These are phyloP conservation scores for Metaphire vulgaris DNA, from an alignment of 1,140 invertebrate species.

Conservation along the genomic window DNA sequence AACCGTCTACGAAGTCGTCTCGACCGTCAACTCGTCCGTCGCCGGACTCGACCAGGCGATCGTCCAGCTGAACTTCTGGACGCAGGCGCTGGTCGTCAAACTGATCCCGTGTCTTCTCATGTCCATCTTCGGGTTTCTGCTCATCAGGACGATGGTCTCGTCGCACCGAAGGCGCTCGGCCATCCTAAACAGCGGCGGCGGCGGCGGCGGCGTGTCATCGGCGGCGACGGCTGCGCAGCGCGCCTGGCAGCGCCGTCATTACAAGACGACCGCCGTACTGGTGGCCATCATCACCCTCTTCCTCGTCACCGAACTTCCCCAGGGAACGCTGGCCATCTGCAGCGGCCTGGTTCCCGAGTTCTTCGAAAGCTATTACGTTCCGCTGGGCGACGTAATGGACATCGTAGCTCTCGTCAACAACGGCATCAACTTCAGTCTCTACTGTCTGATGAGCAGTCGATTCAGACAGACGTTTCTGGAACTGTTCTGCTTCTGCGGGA, in stretches of 20 bases:
- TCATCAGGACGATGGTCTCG: constrained; percentile 43
- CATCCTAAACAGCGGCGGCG: constrained; percentile 8
- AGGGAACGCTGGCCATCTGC: constrained; percentile 53
- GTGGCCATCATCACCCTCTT: constrained; percentile 78
- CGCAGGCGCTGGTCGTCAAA: constrained; percentile 43
- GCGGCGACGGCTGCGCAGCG: constrained; percentile 39
- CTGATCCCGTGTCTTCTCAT: constrained; percentile 53
- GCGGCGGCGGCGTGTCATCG: constrained; percentile 24
- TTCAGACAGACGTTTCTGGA: constrained; percentile 11
- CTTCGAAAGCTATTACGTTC: constrained; percentile 42
- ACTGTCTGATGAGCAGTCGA: constrained; percentile 8
- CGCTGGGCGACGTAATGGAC: constrained; percentile 6
- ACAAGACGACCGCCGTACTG: constrained; percentile 82
- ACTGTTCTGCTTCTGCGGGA: constrained; percentile 1
- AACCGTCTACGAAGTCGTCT: neutral
- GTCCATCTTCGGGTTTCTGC: constrained; percentile 50
- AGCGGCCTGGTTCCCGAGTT: constrained; percentile 34
- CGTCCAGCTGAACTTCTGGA: constrained; percentile 35
- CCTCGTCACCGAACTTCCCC: constrained; percentile 75
- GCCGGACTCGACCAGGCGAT: neutral
- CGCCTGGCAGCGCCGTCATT: constrained; percentile 57
- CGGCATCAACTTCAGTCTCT: constrained; percentile 14
- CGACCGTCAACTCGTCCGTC: neutral
- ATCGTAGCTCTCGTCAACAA: constrained; percentile 7
- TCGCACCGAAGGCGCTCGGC: constrained; percentile 4